Evolutionary conservation across 2,797 vertebrate genomes (phyloP).

Genomic region (Danio albolineatus): DNA sequence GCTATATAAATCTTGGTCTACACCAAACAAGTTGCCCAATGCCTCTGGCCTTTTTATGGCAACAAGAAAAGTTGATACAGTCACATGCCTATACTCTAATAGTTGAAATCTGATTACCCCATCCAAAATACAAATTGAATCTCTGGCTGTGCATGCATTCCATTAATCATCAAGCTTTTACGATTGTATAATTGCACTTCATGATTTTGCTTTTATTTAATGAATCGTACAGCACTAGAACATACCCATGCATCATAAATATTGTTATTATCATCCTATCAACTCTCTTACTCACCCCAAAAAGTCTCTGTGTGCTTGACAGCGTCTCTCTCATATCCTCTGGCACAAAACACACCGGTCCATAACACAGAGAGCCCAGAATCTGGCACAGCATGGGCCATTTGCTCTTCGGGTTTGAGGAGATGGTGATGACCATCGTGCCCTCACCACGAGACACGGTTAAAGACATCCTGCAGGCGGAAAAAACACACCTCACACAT

Average conservation of each 20-base stretch:
- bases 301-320: slow-evolving; percentile 39
- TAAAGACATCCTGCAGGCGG: slow-evolving; percentile 69
- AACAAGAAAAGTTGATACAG: too few relatives aligned
- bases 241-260: too few relatives aligned
- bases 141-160: neutral
- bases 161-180: too few relatives aligned
- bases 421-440: slow-evolving; percentile 71
- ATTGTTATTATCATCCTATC: neutral
- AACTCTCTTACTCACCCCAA: slow-evolving; percentile 66
- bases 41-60: too few relatives aligned
- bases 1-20: too few relatives aligned
- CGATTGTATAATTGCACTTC: too few relatives aligned
- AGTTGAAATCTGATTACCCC: neutral
- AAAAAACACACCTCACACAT: too few relatives aligned
- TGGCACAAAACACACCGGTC: slow-evolving; percentile 67
- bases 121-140: neutral
- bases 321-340: slow-evolving; percentile 52
- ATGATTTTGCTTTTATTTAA: too few relatives aligned
- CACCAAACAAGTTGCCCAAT: too few relatives aligned
- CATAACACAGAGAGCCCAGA: slow-evolving; percentile 71
- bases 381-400: slow-evolving; percentile 73
- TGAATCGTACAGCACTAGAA: too few relatives aligned
- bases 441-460: slow-evolving; percentile 62
- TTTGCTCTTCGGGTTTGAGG: slow-evolving; percentile 64
- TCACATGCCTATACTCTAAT: too few relatives aligned